These are phyloP conservation scores for Esox lucius DNA, from an alignment of 2,797 vertebrate species.

Conservation along the genomic window DNA sequence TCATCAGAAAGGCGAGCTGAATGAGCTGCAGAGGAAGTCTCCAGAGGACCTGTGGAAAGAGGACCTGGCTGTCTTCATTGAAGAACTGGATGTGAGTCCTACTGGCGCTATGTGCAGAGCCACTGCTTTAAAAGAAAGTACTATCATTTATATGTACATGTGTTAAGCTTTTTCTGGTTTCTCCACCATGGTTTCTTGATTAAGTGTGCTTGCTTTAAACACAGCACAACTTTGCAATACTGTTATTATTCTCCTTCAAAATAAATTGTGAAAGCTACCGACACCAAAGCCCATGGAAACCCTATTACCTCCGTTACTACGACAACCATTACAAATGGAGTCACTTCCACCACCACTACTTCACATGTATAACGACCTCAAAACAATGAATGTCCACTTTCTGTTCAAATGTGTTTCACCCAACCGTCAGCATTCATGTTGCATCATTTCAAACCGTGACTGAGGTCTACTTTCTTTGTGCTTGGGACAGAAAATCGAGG, in stretches of 20 bases:
- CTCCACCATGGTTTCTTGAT: background rate
- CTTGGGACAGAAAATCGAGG: conserved; percentile 84
- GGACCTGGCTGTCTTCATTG: conserved; percentile 91
- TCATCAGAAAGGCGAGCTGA: conserved; percentile 87
- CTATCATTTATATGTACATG: background rate
- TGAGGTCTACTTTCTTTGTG: conserved; percentile 10
- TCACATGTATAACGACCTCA: too few relatives aligned
- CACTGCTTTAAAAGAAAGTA: background rate
- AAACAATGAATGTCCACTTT: too few relatives aligned
- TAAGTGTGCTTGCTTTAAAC: too few relatives aligned
- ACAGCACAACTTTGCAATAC: too few relatives aligned
- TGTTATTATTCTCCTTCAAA: too few relatives aligned
- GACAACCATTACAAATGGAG: too few relatives aligned
- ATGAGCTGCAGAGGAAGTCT: conserved; percentile 85
- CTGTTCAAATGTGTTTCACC: too few relatives aligned
- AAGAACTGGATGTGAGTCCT: conserved; percentile 90
- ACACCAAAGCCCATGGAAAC: too few relatives aligned
- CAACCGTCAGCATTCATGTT: background rate
- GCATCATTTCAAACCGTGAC: conserved; percentile 5
- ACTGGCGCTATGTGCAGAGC: background rate
- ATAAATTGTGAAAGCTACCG: too few relatives aligned
- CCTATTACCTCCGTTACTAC: too few relatives aligned
- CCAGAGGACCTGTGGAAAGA: conserved; percentile 94
- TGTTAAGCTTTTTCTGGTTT: background rate
- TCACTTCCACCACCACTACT: too few relatives aligned